Base-by-base conservation (phyloP, 1,140 invertebrate genomes). In the Leptinotarsa defecta region DNA sequence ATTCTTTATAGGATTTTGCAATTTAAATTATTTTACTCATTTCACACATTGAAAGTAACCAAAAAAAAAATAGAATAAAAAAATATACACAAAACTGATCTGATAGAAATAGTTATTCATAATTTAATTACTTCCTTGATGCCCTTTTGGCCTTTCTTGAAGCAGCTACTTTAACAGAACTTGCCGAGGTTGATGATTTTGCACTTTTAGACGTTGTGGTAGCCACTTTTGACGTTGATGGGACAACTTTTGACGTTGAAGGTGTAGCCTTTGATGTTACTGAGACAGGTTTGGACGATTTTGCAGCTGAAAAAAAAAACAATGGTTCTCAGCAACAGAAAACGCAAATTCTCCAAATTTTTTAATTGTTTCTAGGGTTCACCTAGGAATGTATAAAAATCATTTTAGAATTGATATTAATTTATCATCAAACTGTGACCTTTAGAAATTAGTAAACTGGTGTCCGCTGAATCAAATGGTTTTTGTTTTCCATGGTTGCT, bases 61-160 rank as follows among this genome's bases (percentile, higher is more conserved):
- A 34, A 63, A 64, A 63, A 64, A 63, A 34, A 34, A 20, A 24
- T 20, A 43, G 24, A 73, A 73, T 62, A 24, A 64, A 73, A 73
- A 73, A 73, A 73, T 73, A 73, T 73, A 73, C 71, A 73, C 71
- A 73, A 27, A 65, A 65, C 27, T 24, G 27, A 65, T 65, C n/a
- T 65, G 64, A 65, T 34, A 24, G 20, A 65, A 65, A 24, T 65
- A 65, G 20, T 65, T 65, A 11, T 34, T 64, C 57, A 20, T 27
- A 73, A 48, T 43, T 73, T 43, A 73, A 20, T 73, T 73, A 73
- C 62, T 73, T 73, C 13, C 71, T 73, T 20, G 71, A 22, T 20
- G 71, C 62, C 71, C 71, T 73, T 27, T 73, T 73, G 24, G 71
- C 34, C 49, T 62, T 64, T 64, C 61, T 72, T 72, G 52, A 19